Evolutionary conservation across 2,113 vertebrate genomes (phyloP).

Genomic region (Stigmatopora nigra): DNA sequence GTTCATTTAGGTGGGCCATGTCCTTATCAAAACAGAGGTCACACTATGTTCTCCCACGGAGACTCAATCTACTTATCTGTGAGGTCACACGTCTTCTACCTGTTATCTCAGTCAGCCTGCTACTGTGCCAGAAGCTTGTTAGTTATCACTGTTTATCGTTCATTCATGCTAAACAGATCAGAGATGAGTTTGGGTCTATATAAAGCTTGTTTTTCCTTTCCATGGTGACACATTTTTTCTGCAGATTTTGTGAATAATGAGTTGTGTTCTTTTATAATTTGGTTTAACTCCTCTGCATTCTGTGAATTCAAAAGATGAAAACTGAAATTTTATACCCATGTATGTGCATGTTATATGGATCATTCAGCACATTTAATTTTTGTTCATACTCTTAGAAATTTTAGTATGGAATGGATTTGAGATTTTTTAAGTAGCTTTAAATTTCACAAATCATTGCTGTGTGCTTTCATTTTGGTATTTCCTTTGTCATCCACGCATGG

Average conservation of each 20-base stretch:
- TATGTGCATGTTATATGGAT: too few species aligned
- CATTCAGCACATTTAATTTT: too few species aligned
- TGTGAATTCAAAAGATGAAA: too few species aligned
- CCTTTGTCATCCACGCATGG: neutral
- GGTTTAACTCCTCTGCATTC: too few species aligned
- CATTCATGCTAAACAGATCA: slow-evolving; percentile 46
- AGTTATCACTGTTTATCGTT: slow-evolving; percentile 31
- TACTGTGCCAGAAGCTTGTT: slow-evolving; percentile 23
- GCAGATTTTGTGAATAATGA: slow-evolving; percentile 1
- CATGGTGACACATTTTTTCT: neutral
- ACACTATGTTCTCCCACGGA: slow-evolving; percentile 34
- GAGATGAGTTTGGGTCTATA: slow-evolving; percentile 17
- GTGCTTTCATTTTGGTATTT: neutral
- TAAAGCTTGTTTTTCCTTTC: slow-evolving; percentile 3
- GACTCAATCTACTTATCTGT: slow-evolving; percentile 55
- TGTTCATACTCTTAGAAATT: too few species aligned
- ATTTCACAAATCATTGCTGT: neutral
- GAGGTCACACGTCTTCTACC: slow-evolving; percentile 49
- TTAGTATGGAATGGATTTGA: too few species aligned
- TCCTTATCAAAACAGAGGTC: slow-evolving; percentile 45
- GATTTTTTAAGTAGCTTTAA: neutral
- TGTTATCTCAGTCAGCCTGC: slow-evolving; percentile 43
- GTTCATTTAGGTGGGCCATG: slow-evolving; percentile 26
- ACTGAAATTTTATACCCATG: too few species aligned
- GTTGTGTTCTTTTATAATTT: neutral